These are phyloP conservation scores for Rhabdomys pumilio DNA, from an alignment of 2,797 vertebrate species.

Conservation along the genomic window DNA sequence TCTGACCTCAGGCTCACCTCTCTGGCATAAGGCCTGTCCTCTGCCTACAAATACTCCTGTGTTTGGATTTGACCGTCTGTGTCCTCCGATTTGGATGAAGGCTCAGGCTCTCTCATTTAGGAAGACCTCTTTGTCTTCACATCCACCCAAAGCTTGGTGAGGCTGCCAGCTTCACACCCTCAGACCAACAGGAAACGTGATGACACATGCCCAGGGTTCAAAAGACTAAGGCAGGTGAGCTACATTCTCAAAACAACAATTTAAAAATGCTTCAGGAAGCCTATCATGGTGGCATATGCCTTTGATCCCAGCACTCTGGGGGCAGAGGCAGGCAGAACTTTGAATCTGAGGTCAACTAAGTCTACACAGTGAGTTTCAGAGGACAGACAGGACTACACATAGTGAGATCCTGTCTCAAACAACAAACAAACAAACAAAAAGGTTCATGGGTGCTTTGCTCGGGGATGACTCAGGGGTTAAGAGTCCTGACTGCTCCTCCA, in stretches of 20 bases:
- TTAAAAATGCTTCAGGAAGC: not conserved
- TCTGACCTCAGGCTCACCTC: not conserved
- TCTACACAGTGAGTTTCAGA: not conserved
- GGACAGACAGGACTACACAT: not conserved
- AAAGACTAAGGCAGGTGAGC: not conserved
- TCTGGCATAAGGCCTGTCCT: not conserved
- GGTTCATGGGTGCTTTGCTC: not conserved
- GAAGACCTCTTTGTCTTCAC: conserved; percentile 15
- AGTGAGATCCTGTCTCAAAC: not conserved
- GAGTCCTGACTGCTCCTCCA: not conserved
- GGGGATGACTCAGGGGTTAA: not conserved
- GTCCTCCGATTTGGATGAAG: not conserved
- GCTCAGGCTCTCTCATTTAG: conserved; percentile 46
- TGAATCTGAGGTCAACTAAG: not conserved
- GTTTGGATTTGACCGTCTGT: not conserved
- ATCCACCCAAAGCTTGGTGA: not conserved
- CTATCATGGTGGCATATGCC: too few species aligned
- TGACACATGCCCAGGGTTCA: not conserved
- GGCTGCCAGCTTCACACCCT: not conserved
- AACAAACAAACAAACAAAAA: not conserved
- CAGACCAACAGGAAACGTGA: not conserved
- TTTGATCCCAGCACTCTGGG: not conserved
- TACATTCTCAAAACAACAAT: not conserved
- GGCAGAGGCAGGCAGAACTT: not conserved
- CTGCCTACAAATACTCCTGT: not conserved